Conservation (phyloP, 2,888 invertebrate species). For the Epiperipatus broadwayi region DNA sequence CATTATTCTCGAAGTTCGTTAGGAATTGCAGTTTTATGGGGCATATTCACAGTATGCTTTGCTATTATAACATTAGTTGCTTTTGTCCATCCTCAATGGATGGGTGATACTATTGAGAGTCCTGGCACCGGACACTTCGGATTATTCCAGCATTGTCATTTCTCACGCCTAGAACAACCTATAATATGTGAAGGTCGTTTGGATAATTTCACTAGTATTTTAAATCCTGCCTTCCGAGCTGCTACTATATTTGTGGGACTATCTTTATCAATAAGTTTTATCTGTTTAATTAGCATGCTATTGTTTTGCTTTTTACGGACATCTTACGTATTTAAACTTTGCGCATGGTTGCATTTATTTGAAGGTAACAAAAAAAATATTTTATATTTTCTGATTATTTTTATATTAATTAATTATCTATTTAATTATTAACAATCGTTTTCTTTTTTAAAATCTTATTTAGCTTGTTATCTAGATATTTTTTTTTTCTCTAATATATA, state of each 20-base stretch:
- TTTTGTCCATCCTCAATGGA: slow-evolving; percentile 61
- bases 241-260: slow-evolving; percentile 73
- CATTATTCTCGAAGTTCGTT: slow-evolving; percentile 30
- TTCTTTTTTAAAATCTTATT: no score
- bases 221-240: slow-evolving; percentile 59
- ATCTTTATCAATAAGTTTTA: slow-evolving; percentile 50
- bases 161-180: slow-evolving; percentile 27
- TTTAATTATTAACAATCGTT: no score
- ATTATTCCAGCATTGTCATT: slow-evolving; percentile 62
- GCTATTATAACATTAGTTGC: slow-evolving; percentile 85
- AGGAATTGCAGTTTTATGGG: slow-evolving; percentile 92
- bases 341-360: slow-evolving; percentile 85
- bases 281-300: slow-evolving; percentile 67
- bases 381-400: no score
- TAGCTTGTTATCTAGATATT: no score
- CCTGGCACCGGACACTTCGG: slow-evolving; percentile 80
- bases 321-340: slow-evolving; percentile 72
- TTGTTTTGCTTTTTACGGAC: slow-evolving; percentile 83
- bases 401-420: no score
- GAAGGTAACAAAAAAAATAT: no score
- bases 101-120: slow-evolving; percentile 34
- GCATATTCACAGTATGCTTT: slow-evolving; percentile 88
- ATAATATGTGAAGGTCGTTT: slow-evolving; percentile 58
- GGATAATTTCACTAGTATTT: slow-evolving; percentile 58
- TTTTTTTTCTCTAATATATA: no score